These are phyloP conservation scores for Papilio elwesi DNA, from an alignment of 2,888 invertebrate genomes.

Conservation along the genomic window DNA sequence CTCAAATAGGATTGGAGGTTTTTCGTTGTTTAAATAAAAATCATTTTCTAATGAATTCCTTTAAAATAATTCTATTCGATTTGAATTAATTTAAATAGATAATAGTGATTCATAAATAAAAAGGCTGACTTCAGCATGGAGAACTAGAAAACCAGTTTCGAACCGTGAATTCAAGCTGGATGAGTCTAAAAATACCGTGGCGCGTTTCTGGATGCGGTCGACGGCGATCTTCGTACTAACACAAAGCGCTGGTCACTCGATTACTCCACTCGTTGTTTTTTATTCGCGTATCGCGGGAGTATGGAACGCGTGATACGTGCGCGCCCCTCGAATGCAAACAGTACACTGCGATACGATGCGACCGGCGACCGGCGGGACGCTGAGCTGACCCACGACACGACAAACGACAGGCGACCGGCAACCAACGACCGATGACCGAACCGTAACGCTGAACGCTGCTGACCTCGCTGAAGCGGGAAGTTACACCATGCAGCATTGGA, in stretches of 20 bases:
- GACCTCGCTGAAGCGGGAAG: conserved; percentile 69
- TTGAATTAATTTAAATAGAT: background rate
- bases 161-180: conserved; percentile 43
- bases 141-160: conserved; percentile 66
- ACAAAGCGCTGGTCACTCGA: conserved; percentile 58
- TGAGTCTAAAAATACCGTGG: conserved; percentile 71
- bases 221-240: conserved; percentile 55
- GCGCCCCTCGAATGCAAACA: conserved; percentile 53
- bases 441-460: conserved; percentile 52
- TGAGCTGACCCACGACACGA: conserved; percentile 1
- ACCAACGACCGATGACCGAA: conserved; percentile 37
- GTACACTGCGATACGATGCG: conserved; percentile 57
- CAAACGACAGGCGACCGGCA: background rate
- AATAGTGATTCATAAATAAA: conserved; percentile 5
- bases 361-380: background rate
- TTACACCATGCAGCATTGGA: conserved; percentile 51
- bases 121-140: conserved; percentile 59
- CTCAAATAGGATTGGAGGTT: too few species aligned
- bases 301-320: conserved; percentile 54
- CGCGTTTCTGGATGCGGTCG: conserved; percentile 52
- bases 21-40: too few species aligned
- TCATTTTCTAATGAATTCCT: background rate
- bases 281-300: conserved; percentile 51
- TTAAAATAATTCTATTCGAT: background rate
- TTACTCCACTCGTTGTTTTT: conserved; percentile 50